Conservation (phyloP, 1,140 invertebrate species). For the Chelonus insularis region DNA sequence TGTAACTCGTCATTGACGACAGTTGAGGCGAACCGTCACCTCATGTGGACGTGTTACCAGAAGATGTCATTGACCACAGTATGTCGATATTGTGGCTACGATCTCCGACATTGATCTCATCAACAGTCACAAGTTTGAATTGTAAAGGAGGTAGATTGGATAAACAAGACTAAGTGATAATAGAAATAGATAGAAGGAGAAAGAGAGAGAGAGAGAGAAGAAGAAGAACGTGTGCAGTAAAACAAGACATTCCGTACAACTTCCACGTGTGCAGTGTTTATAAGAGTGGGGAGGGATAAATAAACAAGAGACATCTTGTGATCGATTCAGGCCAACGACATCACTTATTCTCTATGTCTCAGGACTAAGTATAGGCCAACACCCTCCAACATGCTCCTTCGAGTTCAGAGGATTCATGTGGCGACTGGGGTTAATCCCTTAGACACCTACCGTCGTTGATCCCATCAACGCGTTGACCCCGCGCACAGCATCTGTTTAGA, state of each 20-base stretch:
- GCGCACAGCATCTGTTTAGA: slow-evolving; percentile 3
- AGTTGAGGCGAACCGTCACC: not conserved
- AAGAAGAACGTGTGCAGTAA: not conserved
- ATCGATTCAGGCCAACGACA: slow-evolving; percentile 7
- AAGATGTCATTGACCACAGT: slow-evolving; percentile 10
- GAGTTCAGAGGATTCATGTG: not conserved
- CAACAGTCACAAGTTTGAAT: not conserved
- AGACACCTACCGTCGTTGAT: not conserved
- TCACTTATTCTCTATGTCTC: not conserved
- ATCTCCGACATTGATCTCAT: slow-evolving; percentile 1
- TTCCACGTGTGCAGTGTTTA: slow-evolving; percentile 26
- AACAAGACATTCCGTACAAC: not conserved
- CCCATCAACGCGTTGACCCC: not conserved
- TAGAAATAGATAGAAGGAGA: not conserved
- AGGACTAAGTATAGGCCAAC: not conserved
- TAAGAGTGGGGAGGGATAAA: not conserved
- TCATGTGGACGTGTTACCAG: slow-evolving; percentile 14
- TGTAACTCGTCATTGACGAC: not conserved
- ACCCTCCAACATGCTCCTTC: not conserved
- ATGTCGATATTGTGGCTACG: not conserved
- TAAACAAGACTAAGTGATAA: not conserved
- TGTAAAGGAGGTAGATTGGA: not conserved
- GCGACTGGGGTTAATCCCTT: slow-evolving; percentile 1
- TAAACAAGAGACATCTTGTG: not conserved
- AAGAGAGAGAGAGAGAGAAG: not conserved